phyloP scores from a whole-genome alignment of 2,113 vertebrate genomes.

The Peromyscus californicus region DNA sequence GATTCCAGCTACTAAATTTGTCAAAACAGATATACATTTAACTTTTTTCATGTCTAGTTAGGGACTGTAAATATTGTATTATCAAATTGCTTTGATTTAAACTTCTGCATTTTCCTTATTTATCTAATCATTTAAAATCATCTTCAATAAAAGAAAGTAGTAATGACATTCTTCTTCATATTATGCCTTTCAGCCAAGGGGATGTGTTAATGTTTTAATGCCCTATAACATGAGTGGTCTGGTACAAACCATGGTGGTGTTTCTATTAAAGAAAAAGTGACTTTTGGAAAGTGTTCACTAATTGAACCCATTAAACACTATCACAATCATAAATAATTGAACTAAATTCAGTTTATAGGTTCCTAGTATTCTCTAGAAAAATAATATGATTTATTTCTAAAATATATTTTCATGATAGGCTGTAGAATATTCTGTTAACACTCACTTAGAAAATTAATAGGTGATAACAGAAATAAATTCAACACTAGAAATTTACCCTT shows the following conservation, averaged over 20 bases:
- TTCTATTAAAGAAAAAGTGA: not conserved
- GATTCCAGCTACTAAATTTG: not conserved
- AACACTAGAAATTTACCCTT: not conserved
- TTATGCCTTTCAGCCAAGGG: not conserved
- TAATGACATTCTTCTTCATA: not conserved
- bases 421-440: not conserved
- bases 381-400: not conserved
- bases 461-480: not conserved
- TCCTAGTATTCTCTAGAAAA: not conserved
- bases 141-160: not conserved
- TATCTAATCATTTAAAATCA: not conserved
- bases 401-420: not conserved
- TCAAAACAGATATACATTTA: not conserved
- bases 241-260: not conserved
- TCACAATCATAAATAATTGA: not conserved
- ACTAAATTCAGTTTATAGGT: not conserved
- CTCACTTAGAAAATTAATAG: not conserved
- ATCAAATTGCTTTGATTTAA: not conserved
- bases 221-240: not conserved
- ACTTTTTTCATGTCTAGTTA: not conserved
- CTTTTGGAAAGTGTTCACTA: not conserved
- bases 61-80: not conserved
- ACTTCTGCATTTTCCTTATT: not conserved
- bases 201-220: not conserved
- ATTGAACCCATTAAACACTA: not conserved